Evolutionary conservation across 2,888 invertebrate genomes (phyloP).

Genomic region (Penaeus monodon): DNA sequence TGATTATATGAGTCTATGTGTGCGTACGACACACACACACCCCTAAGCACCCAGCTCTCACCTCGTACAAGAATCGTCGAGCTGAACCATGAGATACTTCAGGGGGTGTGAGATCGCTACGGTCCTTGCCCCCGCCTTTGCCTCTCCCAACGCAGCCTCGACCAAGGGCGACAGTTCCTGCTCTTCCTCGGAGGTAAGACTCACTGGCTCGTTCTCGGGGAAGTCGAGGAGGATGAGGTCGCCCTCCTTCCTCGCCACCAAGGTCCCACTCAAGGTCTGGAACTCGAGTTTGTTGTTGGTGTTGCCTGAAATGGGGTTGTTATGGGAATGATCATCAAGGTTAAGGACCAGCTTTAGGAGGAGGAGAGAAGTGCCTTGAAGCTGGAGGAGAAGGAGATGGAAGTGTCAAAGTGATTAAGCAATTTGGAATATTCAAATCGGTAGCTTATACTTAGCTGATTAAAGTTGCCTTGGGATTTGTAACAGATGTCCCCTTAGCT

Average conservation of each 20-base stretch:
- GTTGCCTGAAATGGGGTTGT: slow-evolving; percentile 66
- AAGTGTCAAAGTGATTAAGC: too few relatives aligned
- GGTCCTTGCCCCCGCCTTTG: slow-evolving; percentile 66
- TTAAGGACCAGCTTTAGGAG: too few relatives aligned
- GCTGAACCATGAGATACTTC: slow-evolving; percentile 67
- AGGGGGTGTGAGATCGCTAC: slow-evolving; percentile 66
- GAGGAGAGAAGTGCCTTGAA: too few relatives aligned
- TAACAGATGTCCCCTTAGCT: too few relatives aligned
- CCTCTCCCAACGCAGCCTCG: slow-evolving; percentile 66
- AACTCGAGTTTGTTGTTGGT: slow-evolving; percentile 67
- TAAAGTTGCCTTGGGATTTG: too few relatives aligned
- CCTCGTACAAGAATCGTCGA: slow-evolving; percentile 65
- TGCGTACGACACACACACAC: too few relatives aligned
- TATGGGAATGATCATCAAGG: too few relatives aligned
- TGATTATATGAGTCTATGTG: too few relatives aligned
- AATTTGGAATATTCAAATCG: too few relatives aligned
- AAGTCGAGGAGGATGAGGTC: slow-evolving; percentile 68
- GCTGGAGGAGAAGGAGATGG: too few relatives aligned
- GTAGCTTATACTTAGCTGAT: too few relatives aligned
- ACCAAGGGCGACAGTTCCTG: slow-evolving; percentile 62
- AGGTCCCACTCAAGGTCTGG: slow-evolving; percentile 68
- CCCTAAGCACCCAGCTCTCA: neutral
- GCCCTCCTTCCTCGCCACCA: slow-evolving; percentile 33
- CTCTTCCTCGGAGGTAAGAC: slow-evolving; percentile 67
- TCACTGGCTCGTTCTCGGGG: slow-evolving; percentile 68